Percentiles rank a stretch among this genome's conserved stretches.
Conservation (phyloP, 2,113 vertebrate species). For the Ahaetulla prasina region DNA sequence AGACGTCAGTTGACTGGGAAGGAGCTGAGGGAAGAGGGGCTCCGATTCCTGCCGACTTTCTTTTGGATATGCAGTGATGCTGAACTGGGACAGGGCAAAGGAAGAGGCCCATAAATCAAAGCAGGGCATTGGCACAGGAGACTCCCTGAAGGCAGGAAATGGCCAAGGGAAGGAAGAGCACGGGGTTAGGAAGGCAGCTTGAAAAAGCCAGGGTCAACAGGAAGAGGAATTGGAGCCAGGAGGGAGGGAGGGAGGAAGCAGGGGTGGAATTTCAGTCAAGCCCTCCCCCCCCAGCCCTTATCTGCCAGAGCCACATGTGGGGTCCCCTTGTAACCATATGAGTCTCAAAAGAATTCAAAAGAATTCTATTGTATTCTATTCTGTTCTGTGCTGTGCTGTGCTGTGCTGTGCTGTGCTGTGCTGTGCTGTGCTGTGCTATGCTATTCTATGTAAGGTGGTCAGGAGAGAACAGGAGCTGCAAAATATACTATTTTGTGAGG, state of each 20-base stretch:
- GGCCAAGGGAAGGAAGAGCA: not conserved
- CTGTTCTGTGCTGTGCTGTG: too few species aligned
- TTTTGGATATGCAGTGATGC: not conserved
- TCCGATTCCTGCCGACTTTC: not conserved
- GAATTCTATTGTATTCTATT: too few species aligned
- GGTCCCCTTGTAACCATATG: not conserved
- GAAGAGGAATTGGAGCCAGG: constrained; percentile 8
- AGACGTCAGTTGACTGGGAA: not conserved
- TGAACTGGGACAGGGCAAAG: not conserved
- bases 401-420: too few species aligned
- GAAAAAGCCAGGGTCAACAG: not conserved
- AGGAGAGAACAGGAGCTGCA: not conserved
- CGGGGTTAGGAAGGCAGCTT: constrained; percentile 44
- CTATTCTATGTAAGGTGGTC: not conserved
- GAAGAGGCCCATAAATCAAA: not conserved
- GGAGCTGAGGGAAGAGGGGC: not conserved
- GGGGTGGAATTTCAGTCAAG: not conserved
- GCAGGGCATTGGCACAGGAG: not conserved
- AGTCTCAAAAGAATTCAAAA: too few species aligned
- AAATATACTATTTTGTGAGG: not conserved
- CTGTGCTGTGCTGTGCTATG: too few species aligned
- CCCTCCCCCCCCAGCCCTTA: not conserved
- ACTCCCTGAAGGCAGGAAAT: constrained; percentile 32
- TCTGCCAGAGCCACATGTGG: not conserved
- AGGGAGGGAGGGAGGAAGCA: not conserved